These are phyloP conservation scores for Linnaemya vulpina DNA, from an alignment of 2,888 invertebrate species.

Conservation along the genomic window DNA sequence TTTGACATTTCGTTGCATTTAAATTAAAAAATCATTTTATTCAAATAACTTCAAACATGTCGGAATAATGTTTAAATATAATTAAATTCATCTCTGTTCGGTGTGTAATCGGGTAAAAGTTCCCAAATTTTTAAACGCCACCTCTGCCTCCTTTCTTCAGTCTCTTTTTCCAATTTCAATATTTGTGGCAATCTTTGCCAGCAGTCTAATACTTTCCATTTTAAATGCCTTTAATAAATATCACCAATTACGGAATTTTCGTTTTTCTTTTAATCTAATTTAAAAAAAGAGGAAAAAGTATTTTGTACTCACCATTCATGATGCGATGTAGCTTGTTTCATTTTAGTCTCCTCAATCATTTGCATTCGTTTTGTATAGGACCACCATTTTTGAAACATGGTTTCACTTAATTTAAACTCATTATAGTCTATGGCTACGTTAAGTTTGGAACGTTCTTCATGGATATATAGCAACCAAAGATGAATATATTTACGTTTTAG, in stretches of 20 bases:
- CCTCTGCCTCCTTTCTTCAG: slow-evolving; percentile 87
- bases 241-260: neutral
- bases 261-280: neutral
- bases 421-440: slow-evolving; percentile 90
- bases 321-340: slow-evolving; percentile 81
- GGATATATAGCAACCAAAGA: slow-evolving; percentile 82
- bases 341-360: slow-evolving; percentile 84
- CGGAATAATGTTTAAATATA: slow-evolving; percentile 39
- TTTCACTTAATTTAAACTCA: slow-evolving; percentile 85
- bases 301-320: slow-evolving; percentile 80
- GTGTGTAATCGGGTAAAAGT: slow-evolving; percentile 88
- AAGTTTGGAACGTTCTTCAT: slow-evolving; percentile 83
- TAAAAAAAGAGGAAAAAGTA: neutral
- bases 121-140: slow-evolving; percentile 89
- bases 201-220: slow-evolving; percentile 84
- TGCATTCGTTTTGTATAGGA: slow-evolving; percentile 83
- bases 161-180: slow-evolving; percentile 86
- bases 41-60: neutral
- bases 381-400: slow-evolving; percentile 84
- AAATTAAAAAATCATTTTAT: neutral
- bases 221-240: slow-evolving; percentile 79
- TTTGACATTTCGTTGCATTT: neutral
- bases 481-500: slow-evolving; percentile 83
- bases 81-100: slow-evolving; percentile 77
- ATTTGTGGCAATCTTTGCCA: slow-evolving; percentile 88